A percentile compares a stretch with the other conserved stretches of the same genome.
These are phyloP conservation scores for Cyanoliseus patagonus DNA, from an alignment of 2,113 vertebrate genomes.

Conservation along the genomic window DNA sequence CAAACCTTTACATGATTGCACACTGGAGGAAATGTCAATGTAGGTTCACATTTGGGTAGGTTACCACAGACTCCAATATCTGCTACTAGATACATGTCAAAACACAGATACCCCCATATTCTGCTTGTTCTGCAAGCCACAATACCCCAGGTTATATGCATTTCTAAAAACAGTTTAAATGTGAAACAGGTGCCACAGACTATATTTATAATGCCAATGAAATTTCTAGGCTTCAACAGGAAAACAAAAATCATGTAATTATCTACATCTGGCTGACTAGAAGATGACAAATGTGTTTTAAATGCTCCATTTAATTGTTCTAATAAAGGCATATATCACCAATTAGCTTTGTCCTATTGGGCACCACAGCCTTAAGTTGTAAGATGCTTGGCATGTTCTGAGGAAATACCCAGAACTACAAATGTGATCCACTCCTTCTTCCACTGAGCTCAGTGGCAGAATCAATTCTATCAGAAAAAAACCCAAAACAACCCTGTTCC, in stretches of 20 bases:
- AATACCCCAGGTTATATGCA: background rate
- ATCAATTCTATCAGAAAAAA: background rate
- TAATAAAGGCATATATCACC: background rate
- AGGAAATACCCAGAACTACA: background rate
- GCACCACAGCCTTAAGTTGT: background rate
- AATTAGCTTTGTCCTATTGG: background rate
- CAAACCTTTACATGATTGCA: background rate
- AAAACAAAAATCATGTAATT: background rate
- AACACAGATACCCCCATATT: background rate
- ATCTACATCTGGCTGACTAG: background rate
- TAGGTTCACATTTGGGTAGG: background rate
- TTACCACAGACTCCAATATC: background rate
- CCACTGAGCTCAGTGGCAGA: background rate
- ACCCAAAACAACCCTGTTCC: background rate
- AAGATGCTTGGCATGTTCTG: background rate
- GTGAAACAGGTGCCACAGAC: background rate
- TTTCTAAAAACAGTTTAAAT: background rate
- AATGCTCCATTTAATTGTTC: background rate
- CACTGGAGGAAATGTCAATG: background rate
- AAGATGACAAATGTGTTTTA: background rate
- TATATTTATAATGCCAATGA: background rate
- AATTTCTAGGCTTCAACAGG: conserved; percentile 12
- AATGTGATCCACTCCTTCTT: background rate
- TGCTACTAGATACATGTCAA: background rate
- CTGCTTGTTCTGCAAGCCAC: background rate